Evolutionary conservation across 2,797 vertebrate species (phyloP).

Genomic region (Crenuchus spilurus): DNA sequence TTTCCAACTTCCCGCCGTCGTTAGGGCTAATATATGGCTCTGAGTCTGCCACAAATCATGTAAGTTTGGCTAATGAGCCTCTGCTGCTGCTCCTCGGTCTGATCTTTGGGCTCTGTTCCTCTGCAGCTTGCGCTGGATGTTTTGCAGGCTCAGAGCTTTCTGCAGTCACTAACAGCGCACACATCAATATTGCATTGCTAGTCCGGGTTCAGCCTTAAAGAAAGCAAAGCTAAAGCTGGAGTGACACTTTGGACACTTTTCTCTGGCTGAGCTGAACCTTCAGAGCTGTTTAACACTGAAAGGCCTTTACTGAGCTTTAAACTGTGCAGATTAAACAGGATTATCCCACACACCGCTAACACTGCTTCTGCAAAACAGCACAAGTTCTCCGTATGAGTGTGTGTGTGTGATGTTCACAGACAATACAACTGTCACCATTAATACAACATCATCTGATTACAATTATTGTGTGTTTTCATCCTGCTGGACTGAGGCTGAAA

Average conservation of each 20-base stretch:
- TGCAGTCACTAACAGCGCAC: conserved; percentile 10
- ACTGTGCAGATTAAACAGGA: conserved; percentile 11
- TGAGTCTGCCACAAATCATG: conserved; percentile 25
- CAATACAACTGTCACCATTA: too few species aligned
- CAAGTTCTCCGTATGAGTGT: neutral
- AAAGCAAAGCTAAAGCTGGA: conserved; percentile 1
- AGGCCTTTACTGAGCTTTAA: conserved; percentile 3
- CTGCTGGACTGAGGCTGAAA: too few species aligned
- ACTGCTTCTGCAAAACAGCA: neutral
- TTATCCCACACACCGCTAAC: neutral
- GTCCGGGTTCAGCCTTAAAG: neutral
- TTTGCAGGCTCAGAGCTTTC: conserved; percentile 22
- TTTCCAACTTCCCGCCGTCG: conserved; percentile 19
- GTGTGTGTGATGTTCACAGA: neutral
- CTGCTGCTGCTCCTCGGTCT: neutral
- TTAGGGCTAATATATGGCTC: conserved; percentile 26
- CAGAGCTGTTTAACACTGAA: conserved; percentile 9
- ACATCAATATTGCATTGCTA: conserved; percentile 35
- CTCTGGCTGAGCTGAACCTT: conserved; percentile 22
- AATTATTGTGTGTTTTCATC: too few species aligned
- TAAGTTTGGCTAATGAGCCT: conserved; percentile 16
- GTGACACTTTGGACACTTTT: conserved; percentile 26
- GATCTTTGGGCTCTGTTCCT: conserved; percentile 13
- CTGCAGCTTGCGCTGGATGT: neutral
- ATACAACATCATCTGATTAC: too few species aligned